phyloP scores from a whole-genome alignment of 2,113 vertebrate genomes.

The Eolophus roseicapilla region DNA sequence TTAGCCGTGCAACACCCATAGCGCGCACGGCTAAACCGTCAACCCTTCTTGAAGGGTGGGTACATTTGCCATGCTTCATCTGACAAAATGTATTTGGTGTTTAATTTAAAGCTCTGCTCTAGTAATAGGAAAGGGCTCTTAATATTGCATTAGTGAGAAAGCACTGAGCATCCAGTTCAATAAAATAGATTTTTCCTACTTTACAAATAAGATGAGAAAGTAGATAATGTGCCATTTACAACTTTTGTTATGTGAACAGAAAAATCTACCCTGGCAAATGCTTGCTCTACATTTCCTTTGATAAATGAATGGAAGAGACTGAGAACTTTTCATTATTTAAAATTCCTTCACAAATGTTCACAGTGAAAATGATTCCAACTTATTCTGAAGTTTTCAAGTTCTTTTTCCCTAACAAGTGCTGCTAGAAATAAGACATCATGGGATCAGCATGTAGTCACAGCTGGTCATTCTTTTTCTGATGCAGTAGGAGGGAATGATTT shows the following conservation, averaged over 20 bases:
- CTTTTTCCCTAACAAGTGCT: background rate
- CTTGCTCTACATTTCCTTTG: background rate
- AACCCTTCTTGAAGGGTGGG: background rate
- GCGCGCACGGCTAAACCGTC: background rate
- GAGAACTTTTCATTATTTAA: background rate
- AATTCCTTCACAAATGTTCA: background rate
- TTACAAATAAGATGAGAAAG: conserved; percentile 55
- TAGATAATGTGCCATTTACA: conserved; percentile 48
- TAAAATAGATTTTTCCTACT: conserved; percentile 53
- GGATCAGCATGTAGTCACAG: background rate
- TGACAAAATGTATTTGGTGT: conserved; percentile 46
- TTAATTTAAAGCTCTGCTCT: conserved; percentile 51
- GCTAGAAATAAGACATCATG: background rate
- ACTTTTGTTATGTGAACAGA: conserved; percentile 20
- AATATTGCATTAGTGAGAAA: conserved; percentile 45
- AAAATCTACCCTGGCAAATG: conserved; percentile 16
- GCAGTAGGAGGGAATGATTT: background rate
- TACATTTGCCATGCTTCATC: background rate
- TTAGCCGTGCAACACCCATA: background rate
- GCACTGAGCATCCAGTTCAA: conserved; percentile 28
- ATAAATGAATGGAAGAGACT: background rate
- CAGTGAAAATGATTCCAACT: background rate
- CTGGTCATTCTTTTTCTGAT: background rate
- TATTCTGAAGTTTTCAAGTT: background rate
- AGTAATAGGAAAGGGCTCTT: conserved; percentile 32